Base-by-base conservation (phyloP, 2,113 vertebrate genomes). In the Dasypus novemcinctus region DNA sequence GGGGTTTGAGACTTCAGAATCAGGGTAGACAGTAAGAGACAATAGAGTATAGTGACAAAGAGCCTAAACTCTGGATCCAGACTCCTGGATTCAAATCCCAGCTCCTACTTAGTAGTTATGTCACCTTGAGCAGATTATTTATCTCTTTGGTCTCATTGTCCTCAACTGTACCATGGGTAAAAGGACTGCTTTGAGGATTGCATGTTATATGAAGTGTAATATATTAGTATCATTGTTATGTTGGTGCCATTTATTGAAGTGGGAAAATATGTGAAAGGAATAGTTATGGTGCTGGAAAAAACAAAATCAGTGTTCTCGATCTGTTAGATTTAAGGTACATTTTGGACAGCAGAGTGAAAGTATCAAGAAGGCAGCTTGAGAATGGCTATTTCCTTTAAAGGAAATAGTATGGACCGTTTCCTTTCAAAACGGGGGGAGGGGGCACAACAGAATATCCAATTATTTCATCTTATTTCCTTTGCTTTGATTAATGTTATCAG, bases 401-500 rank as follows among this genome's bases (percentile, higher is more conserved):
- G 13, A 68, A 91, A 80, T 8, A 23, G 61, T 71, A 72, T 72
- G 18, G 72, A 64, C 63, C 52, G 68, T 64, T 54, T 54, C 38
- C 74, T 91, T 95, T 96, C 94, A 95, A 12, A 92, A 85, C 85
- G n/a, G 57, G 33, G 29, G 13, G 79, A 85, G n/a, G 57, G 33
- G 29, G 10, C n/a, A n/a, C n/a, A n/a, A n/a, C n/a, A 38, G 64
- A 84, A 81, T 88, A 89, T 71, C 87, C 46, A 71, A 14, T 91
- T 84, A 74, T 66, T 95, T 52, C n/a, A 76, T 82, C 31, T 93
- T 84, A 85, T 84, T 97, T 94, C 89, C 46, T 88, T 93, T 75
- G 78, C 64, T 91, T 84, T 90, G 57, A 92, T 85, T 91, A 80
- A 38, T 85, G 90, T 84, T 38, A 93, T 54, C 95, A 91, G 66